These are phyloP conservation scores for Amaurobius ferox DNA, from an alignment of 2,888 invertebrate genomes.

Conservation along the genomic window DNA sequence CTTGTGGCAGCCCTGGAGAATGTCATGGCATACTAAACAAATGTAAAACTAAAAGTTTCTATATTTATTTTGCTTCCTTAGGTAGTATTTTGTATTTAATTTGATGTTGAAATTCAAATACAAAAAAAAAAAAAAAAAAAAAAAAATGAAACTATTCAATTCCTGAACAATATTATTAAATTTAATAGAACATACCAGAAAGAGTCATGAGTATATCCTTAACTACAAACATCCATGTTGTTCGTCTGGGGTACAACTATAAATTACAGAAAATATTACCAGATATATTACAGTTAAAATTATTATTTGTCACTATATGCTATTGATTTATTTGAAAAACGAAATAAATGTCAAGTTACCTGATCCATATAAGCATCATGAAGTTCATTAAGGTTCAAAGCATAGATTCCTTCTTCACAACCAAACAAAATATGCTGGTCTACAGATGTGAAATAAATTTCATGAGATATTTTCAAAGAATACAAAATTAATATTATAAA, in stretches of 20 bases:
- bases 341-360: constrained; percentile 25
- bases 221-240: constrained; percentile 98
- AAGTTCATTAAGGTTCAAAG: constrained; percentile 95
- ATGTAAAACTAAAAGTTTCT: too few species aligned
- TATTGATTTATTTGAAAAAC: too few species aligned
- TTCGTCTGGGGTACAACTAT: constrained; percentile 92
- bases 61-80: too few species aligned
- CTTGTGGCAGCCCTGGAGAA: too few species aligned
- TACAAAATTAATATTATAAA: too few species aligned
- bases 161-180: not conserved
- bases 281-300: too few species aligned
- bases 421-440: constrained; percentile 73
- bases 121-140: not conserved
- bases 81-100: too few species aligned
- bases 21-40: too few species aligned
- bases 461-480: too few species aligned
- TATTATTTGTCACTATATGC: too few species aligned
- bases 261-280: not conserved
- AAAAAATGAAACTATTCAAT: not conserved
- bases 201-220: constrained; percentile 98
- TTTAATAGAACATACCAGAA: constrained; percentile 82
- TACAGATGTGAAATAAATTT: too few species aligned
- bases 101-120: not conserved
- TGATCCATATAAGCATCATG: constrained; percentile 97
- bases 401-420: constrained; percentile 96